Conservation (phyloP, 2,113 vertebrate genomes). For the Xenopus laevis region DNA sequence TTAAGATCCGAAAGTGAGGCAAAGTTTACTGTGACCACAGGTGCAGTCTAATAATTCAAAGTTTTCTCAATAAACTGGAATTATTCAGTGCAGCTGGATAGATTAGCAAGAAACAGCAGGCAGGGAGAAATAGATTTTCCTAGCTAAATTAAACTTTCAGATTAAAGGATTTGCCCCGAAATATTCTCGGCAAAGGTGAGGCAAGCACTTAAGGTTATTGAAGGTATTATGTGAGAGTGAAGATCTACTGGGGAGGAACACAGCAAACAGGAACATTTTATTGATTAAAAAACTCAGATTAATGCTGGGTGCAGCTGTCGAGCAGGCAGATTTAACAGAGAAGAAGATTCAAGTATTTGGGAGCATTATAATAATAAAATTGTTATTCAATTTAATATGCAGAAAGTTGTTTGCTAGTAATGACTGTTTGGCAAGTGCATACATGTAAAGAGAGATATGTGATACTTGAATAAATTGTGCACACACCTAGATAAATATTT, state of each 20-base stretch:
- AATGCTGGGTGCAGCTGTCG: slow-evolving; percentile 37
- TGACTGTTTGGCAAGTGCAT: not conserved
- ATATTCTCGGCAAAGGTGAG: slow-evolving; percentile 47
- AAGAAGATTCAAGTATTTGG: slow-evolving; percentile 39
- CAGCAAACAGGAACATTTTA: slow-evolving; percentile 49
- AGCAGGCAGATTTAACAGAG: slow-evolving; percentile 36
- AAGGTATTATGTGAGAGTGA: slow-evolving; percentile 37
- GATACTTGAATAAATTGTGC: too few relatives aligned
- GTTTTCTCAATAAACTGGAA: slow-evolving; percentile 44
- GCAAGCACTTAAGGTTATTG: slow-evolving; percentile 41
- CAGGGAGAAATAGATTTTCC: slow-evolving; percentile 45
- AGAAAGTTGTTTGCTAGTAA: not conserved
- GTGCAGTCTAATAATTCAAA: slow-evolving; percentile 49
- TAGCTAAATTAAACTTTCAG: slow-evolving; percentile 51
- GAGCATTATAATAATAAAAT: slow-evolving; percentile 35
- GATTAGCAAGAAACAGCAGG: slow-evolving; percentile 53
- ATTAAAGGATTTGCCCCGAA: slow-evolving; percentile 55
- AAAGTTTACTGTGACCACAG: slow-evolving; percentile 51
- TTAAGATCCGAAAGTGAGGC: slow-evolving; percentile 14
- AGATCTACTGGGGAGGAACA: slow-evolving; percentile 34
- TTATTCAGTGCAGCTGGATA: slow-evolving; percentile 49
- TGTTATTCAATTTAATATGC: slow-evolving; percentile 34
- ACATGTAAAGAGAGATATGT: too few relatives aligned
- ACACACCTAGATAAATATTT: too few relatives aligned
- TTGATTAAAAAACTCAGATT: slow-evolving; percentile 50